Evolutionary conservation across 23 tunicate genomes (phyloP).

Genomic region (Phallusia fumigata): DNA sequence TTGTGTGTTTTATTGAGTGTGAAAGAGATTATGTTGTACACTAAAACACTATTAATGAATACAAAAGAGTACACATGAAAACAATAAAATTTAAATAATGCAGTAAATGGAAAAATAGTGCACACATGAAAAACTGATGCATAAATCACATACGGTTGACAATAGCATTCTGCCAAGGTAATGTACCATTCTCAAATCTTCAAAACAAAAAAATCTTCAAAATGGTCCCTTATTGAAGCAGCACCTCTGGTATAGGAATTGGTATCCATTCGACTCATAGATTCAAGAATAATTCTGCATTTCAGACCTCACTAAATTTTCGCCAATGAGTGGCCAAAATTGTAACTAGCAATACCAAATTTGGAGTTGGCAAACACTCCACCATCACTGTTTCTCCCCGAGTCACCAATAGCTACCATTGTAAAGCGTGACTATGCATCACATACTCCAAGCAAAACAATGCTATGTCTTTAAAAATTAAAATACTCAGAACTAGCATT

Average conservation of each 20-base stretch:
- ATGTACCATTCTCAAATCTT: slow-evolving; percentile 15
- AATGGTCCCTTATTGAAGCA: slow-evolving; percentile 14
- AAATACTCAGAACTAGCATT: slow-evolving; percentile 21
- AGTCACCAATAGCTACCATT: slow-evolving; percentile 24
- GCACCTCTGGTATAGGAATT: slow-evolving; percentile 19
- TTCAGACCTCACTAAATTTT: not conserved
- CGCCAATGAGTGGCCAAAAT: slow-evolving; percentile 24
- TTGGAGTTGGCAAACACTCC: slow-evolving; percentile 28
- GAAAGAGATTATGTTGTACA: no score
- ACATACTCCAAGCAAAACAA: slow-evolving; percentile 34
- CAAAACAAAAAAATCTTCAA: not conserved
- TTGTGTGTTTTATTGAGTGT: no score
- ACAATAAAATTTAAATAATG: not conserved
- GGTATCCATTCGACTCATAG: slow-evolving; percentile 18
- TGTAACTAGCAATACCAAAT: slow-evolving; percentile 20
- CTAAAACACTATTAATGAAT: no score
- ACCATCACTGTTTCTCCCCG: slow-evolving; percentile 30
- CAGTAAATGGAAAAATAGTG: not conserved
- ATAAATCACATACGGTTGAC: not conserved
- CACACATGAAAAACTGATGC: no score
- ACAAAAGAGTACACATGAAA: no score
- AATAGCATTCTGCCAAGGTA: slow-evolving; percentile 20
- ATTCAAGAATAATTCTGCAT: not conserved
- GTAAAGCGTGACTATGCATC: slow-evolving; percentile 27
- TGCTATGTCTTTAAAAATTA: slow-evolving; percentile 22